Conservation (phyloP, 2,888 invertebrate species). For the Conus canariensis region DNA sequence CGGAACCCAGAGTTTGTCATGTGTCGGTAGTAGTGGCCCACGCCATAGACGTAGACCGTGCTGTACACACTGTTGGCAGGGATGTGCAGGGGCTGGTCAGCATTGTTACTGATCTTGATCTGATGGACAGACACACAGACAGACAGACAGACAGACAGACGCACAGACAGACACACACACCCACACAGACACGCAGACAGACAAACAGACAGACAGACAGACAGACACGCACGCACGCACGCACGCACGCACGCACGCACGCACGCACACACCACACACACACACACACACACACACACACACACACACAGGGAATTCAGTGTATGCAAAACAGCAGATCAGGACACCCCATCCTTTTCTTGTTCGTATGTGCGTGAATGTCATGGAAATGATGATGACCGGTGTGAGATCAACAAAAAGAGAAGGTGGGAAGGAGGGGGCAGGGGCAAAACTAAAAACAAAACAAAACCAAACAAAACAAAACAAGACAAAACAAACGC, state of each 20-base stretch:
- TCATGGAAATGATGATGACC: no score
- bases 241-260: background rate
- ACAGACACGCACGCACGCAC: conserved; percentile 8
- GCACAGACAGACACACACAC: conserved; percentile 3
- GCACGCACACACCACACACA: background rate
- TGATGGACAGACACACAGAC: background rate
- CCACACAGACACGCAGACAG: conserved; percentile 18
- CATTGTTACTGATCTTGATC: conserved; percentile 32
- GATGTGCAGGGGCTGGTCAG: conserved; percentile 34
- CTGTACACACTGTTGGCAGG: conserved; percentile 26
- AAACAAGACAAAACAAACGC: no score
- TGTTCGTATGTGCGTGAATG: no score
- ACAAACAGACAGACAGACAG: conserved; percentile 19
- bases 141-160: background rate
- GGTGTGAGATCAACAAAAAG: no score
- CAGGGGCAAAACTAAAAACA: no score
- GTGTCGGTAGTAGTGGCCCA: conserved; percentile 34
- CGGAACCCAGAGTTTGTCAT: background rate
- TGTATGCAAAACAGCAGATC: no score
- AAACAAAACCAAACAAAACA: no score
- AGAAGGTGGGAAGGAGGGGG: no score
- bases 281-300: no score
- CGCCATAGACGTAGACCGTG: conserved; percentile 34
- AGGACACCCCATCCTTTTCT: no score
- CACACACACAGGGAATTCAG: no score